Evolutionary conservation across 2,113 vertebrate genomes (phyloP).

Genomic region (Mustela nigripes): DNA sequence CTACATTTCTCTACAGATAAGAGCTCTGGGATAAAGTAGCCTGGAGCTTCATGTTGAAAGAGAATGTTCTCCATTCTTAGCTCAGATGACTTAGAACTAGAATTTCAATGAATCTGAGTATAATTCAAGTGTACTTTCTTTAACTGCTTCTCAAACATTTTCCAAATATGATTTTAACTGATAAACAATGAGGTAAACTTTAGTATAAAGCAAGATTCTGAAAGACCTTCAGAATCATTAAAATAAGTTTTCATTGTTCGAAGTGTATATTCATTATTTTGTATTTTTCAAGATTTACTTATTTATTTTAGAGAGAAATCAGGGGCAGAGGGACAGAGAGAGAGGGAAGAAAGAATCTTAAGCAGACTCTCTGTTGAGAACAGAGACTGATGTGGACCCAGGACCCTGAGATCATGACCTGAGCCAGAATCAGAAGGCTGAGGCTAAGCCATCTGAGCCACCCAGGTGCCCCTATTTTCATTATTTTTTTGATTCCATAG

Average conservation of each 20-base stretch:
- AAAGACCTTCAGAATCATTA: neutral
- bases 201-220: neutral
- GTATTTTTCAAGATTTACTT: neutral
- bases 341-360: neutral
- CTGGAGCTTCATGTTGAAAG: neutral
- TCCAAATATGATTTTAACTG: neutral
- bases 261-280: conserved; percentile 4
- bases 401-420: neutral
- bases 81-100: neutral
- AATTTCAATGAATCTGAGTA: conserved; percentile 27
- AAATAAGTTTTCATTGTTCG: conserved; percentile 7
- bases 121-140: neutral
- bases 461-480: neutral
- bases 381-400: neutral
- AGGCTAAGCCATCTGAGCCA: neutral
- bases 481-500: neutral
- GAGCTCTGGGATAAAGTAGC: neutral
- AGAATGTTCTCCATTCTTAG: neutral
- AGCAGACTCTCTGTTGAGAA: neutral
- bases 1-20: neutral
- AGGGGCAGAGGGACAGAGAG: neutral
- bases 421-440: neutral
- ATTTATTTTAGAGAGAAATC: neutral
- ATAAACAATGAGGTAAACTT: neutral
- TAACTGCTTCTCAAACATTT: conserved; percentile 5